phyloP scores from a whole-genome alignment of 2,797 vertebrate species.

The Malurus leucopterus region DNA sequence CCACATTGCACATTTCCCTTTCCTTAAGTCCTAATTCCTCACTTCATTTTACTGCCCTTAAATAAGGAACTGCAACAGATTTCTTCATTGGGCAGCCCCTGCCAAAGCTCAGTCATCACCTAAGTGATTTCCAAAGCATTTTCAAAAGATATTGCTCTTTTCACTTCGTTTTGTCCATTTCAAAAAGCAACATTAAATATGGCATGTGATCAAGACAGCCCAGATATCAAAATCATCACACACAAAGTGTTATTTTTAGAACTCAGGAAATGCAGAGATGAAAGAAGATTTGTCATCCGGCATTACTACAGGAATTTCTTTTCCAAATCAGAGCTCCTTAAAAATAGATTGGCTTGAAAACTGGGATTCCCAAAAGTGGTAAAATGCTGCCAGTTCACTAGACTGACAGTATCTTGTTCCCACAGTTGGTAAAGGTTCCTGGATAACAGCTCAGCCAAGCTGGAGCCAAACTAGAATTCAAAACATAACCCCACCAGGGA shows the following conservation, averaged over 20 bases:
- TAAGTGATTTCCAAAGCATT: conserved; percentile 4
- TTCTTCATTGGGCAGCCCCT: background rate
- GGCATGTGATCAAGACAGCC: background rate
- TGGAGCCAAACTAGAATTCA: background rate
- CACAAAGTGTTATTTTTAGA: background rate
- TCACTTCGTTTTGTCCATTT: background rate
- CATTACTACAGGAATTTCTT: background rate
- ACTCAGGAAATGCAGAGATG: background rate
- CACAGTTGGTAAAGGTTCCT: background rate
- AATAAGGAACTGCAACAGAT: conserved; percentile 22
- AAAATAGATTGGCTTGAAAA: background rate
- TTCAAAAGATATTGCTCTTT: conserved; percentile 4
- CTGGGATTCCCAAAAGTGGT: background rate
- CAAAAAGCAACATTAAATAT: background rate
- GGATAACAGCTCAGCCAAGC: background rate
- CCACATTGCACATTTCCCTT: background rate
- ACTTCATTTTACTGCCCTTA: background rate
- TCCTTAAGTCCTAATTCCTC: conserved; percentile 20
- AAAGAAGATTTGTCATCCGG: background rate
- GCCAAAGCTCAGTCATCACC: conserved; percentile 29
- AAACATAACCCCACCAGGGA: background rate
- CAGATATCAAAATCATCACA: background rate
- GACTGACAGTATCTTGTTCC: background rate
- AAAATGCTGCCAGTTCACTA: background rate
- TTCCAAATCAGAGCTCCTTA: background rate